These are phyloP conservation scores for Charaxes varanes DNA, from an alignment of 1,140 invertebrate genomes.

Conservation along the genomic window DNA sequence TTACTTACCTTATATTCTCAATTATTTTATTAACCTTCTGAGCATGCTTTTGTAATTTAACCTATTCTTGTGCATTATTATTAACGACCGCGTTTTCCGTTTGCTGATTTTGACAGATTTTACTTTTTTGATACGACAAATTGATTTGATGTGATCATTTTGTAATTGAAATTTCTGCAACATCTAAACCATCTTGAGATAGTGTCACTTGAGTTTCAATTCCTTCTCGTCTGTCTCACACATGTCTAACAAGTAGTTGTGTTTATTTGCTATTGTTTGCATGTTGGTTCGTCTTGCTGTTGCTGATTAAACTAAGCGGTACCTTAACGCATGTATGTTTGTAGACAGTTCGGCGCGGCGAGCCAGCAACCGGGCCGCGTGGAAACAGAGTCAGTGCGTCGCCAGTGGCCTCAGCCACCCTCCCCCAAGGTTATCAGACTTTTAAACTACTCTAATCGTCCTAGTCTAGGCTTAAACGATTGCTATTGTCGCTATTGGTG, in stretches of 20 bases:
- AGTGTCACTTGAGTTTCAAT: too few relatives aligned
- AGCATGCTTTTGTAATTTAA: too few relatives aligned
- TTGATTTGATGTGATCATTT: too few relatives aligned
- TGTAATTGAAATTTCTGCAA: background rate
- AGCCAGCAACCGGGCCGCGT: slow-evolving; percentile 83
- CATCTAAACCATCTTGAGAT: too few relatives aligned
- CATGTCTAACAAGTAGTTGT: slow-evolving; percentile 3
- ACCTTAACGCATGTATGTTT: slow-evolving; percentile 77
- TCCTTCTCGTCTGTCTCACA: slow-evolving; percentile 2
- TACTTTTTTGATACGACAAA: too few relatives aligned
- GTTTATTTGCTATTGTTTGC: slow-evolving; percentile 16
- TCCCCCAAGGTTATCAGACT: slow-evolving; percentile 59
- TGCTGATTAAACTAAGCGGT: slow-evolving; percentile 41
- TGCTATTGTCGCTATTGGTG: slow-evolving; percentile 3
- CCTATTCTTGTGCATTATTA: too few relatives aligned
- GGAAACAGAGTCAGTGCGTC: slow-evolving; percentile 85
- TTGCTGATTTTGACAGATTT: too few relatives aligned
- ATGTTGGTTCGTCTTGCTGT: slow-evolving; percentile 24
- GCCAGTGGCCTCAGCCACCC: slow-evolving; percentile 79
- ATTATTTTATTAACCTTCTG: too few relatives aligned
- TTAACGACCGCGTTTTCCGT: too few relatives aligned
- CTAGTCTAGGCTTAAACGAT: slow-evolving; percentile 4
- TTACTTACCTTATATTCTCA: too few relatives aligned
- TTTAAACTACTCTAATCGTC: slow-evolving; percentile 7
- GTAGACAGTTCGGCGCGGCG: slow-evolving; percentile 86